Percentiles rank a stretch among this genome's conserved stretches.
Conservation (phyloP, 2,888 invertebrate genomes). For the Mesorhabditis sp. region DNA sequence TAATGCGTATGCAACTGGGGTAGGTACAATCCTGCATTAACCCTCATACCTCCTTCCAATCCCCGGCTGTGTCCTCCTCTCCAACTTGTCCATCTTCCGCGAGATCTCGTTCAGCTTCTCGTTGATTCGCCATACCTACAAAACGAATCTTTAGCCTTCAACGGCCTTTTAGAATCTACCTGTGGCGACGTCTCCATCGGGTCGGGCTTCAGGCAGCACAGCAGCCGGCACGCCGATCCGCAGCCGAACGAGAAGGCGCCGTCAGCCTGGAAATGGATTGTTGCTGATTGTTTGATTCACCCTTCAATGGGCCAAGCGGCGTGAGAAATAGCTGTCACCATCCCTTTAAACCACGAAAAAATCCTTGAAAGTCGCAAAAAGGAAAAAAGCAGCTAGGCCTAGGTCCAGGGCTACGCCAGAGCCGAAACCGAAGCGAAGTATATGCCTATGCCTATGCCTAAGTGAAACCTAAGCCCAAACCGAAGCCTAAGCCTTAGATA, state of each 20-base stretch:
- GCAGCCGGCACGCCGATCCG: slow-evolving; percentile 44
- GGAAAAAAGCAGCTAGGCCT: too few relatives aligned
- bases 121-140: slow-evolving; percentile 21
- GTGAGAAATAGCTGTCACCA: too few relatives aligned
- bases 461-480: too few relatives aligned
- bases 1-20: neutral
- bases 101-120: slow-evolving; percentile 48
- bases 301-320: too few relatives aligned
- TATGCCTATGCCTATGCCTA: too few relatives aligned
- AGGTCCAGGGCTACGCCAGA: too few relatives aligned
- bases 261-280: slow-evolving; percentile 23
- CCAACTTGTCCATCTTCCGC: slow-evolving; percentile 51
- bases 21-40: neutral
- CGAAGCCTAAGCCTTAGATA: too few relatives aligned
- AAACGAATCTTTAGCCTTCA: too few relatives aligned
- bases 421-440: too few relatives aligned
- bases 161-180: slow-evolving; percentile 14
- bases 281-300: neutral
- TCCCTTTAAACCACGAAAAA: too few relatives aligned
- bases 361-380: too few relatives aligned
- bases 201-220: slow-evolving; percentile 52
- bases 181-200: slow-evolving; percentile 25
- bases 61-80: slow-evolving; percentile 37
- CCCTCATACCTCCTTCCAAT: slow-evolving; percentile 20
- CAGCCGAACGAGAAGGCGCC: slow-evolving; percentile 48